Evolutionary conservation across 2,113 vertebrate species (phyloP).

Genomic region (Lichenostomus cassidix): DNA sequence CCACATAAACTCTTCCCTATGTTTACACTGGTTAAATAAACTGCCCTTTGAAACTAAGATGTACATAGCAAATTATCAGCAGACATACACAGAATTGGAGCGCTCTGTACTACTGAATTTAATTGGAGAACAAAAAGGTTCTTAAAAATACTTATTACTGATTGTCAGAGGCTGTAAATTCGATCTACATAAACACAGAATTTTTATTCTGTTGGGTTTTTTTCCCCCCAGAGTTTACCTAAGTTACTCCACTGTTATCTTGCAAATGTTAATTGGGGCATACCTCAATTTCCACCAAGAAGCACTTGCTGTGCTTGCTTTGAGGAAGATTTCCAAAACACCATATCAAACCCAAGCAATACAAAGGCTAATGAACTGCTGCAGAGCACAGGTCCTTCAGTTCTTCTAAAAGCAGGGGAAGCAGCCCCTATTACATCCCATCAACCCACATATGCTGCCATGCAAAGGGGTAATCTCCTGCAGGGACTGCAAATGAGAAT

Average conservation of each 20-base stretch:
- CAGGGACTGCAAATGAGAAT: not conserved
- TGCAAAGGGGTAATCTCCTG: not conserved
- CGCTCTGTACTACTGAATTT: not conserved
- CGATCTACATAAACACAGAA: not conserved
- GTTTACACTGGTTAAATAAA: not conserved
- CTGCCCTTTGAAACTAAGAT: not conserved
- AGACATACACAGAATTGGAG: not conserved
- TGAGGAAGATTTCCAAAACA: not conserved
- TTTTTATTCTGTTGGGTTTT: not conserved
- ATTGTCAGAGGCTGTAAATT: not conserved
- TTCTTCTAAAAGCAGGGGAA: not conserved
- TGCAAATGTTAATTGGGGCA: not conserved
- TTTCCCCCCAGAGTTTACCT: not conserved
- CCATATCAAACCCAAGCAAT: not conserved
- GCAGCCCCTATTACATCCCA: not conserved
- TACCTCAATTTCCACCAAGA: not conserved
- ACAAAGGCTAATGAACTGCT: not conserved
- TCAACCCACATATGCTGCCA: not conserved
- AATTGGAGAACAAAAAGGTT: not conserved
- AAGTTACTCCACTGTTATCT: not conserved
- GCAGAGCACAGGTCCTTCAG: not conserved
- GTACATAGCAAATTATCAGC: not conserved
- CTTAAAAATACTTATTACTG: constrained; percentile 24
- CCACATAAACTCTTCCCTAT: not conserved
- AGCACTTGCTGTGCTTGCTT: not conserved